Evolutionary conservation across 2,888 invertebrate species (phyloP).

Genomic region (Electrophaes corylata): DNA sequence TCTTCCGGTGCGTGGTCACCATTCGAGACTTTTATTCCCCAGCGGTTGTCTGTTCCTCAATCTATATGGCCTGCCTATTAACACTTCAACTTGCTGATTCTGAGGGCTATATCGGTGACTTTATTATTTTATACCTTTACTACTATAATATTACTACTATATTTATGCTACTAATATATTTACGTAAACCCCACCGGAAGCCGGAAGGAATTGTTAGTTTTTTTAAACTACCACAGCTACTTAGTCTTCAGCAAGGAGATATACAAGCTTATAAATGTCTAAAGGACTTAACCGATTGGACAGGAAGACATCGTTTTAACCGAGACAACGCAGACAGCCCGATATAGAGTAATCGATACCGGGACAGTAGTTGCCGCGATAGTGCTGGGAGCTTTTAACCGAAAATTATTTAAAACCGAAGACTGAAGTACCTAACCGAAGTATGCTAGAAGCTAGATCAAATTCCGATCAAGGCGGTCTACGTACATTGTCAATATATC

Average conservation of each 20-base stretch:
- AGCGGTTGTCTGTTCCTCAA: too few species aligned
- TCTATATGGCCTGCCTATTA: too few species aligned
- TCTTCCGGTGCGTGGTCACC: too few species aligned
- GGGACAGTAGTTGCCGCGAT: conserved; percentile 39
- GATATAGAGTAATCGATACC: conserved; percentile 49
- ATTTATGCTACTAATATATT: too few species aligned
- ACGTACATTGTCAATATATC: too few species aligned
- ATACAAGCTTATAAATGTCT: conserved; percentile 27
- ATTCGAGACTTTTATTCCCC: too few species aligned
- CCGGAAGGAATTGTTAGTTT: not conserved
- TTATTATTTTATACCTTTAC: too few species aligned
- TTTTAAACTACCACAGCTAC: not conserved
- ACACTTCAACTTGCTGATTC: too few species aligned
- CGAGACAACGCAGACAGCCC: conserved; percentile 44
- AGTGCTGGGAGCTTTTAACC: conserved; percentile 22
- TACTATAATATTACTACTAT: too few species aligned
- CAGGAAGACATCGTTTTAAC: conserved; percentile 48
- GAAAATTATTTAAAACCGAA: conserved; percentile 18
- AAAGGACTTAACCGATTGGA: conserved; percentile 33
- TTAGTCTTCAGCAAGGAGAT: not conserved
- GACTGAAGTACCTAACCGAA: not conserved
- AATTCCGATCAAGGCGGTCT: too few species aligned
- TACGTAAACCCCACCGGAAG: not conserved
- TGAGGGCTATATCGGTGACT: too few species aligned
- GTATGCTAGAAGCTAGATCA: not conserved